A percentile compares a stretch with the other conserved stretches of the same genome.
phyloP scores from a whole-genome alignment of 1,140 invertebrate genomes.

The Drosophila miranda region DNA sequence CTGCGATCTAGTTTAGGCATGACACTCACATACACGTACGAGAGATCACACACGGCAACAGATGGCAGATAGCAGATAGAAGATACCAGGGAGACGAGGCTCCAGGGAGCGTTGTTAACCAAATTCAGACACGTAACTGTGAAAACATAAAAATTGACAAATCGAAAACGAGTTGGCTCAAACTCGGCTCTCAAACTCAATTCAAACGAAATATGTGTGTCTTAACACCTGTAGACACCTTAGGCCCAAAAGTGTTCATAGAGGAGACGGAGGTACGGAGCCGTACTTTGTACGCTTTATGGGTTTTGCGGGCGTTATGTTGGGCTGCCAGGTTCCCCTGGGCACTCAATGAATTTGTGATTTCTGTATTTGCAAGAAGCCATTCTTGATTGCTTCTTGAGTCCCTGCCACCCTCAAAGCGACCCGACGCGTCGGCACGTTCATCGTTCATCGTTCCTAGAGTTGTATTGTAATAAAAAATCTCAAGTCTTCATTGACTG shows the following conservation, averaged over 20 bases:
- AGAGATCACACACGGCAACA: not conserved
- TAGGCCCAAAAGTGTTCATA: not conserved
- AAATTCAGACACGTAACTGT: slow-evolving; percentile 50
- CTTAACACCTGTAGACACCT: slow-evolving; percentile 35
- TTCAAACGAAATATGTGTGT: too few species aligned
- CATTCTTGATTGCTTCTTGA: slow-evolving; percentile 26
- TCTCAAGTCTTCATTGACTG: slow-evolving; percentile 3
- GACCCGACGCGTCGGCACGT: too few species aligned
- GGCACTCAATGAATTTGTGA: slow-evolving; percentile 41
- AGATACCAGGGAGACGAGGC: not conserved
- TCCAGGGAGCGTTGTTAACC: not conserved
- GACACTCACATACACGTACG: too few species aligned
- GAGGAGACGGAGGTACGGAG: too few species aligned
- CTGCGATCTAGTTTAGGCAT: slow-evolving; percentile 25
- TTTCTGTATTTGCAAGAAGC: slow-evolving; percentile 17
- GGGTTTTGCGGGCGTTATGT: slow-evolving; percentile 18
- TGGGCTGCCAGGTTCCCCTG: not conserved
- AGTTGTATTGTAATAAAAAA: slow-evolving; percentile 43
- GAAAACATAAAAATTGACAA: slow-evolving; percentile 56
- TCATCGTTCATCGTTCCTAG: slow-evolving; percentile 3
- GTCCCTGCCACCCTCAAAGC: not conserved
- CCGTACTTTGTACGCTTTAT: slow-evolving; percentile 37
- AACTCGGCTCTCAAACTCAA: slow-evolving; percentile 8
- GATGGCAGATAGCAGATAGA: too few species aligned
- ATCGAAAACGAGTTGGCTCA: slow-evolving; percentile 38